phyloP scores from a whole-genome alignment of 2,888 invertebrate genomes.

The Odiellus spinosus region DNA sequence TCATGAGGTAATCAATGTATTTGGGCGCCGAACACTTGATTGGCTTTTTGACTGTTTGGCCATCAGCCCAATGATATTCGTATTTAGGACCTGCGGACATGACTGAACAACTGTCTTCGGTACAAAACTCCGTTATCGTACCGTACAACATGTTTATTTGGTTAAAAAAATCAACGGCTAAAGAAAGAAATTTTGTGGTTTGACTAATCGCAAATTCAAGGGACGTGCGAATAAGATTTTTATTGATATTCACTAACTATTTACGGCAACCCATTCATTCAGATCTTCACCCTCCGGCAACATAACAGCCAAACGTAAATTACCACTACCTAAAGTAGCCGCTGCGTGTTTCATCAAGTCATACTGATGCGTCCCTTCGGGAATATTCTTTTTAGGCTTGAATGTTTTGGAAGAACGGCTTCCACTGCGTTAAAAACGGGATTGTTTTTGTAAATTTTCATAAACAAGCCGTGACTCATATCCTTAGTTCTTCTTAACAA shows the following conservation, averaged over 20 bases:
- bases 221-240: too few species aligned
- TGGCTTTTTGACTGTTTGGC: constrained; percentile 91
- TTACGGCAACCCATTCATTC: constrained; percentile 99
- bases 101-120: constrained; percentile 87
- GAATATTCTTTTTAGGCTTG: constrained; percentile 97
- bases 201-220: too few species aligned
- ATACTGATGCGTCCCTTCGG: constrained; percentile 96
- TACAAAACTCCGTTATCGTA: constrained; percentile 98
- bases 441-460: background rate
- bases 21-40: constrained; percentile 98
- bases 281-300: constrained; percentile 96
- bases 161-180: constrained; percentile 87
- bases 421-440: constrained; percentile 32
- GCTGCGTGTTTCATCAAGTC: constrained; percentile 99
- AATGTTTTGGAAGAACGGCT: constrained; percentile 91
- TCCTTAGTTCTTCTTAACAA: too few species aligned
- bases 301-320: constrained; percentile 86
- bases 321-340: constrained; percentile 92
- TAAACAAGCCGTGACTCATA: constrained; percentile 1
- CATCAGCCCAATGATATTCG: constrained; percentile 99
- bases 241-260: constrained; percentile 68
- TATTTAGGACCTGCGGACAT: constrained; percentile 99
- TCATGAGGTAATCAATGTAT: constrained; percentile 98
- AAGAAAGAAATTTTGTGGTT: too few species aligned
- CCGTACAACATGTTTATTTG: constrained; percentile 99